Conservation (phyloP, 2,797 vertebrate genomes). For the Leucoraja ocellata region DNA sequence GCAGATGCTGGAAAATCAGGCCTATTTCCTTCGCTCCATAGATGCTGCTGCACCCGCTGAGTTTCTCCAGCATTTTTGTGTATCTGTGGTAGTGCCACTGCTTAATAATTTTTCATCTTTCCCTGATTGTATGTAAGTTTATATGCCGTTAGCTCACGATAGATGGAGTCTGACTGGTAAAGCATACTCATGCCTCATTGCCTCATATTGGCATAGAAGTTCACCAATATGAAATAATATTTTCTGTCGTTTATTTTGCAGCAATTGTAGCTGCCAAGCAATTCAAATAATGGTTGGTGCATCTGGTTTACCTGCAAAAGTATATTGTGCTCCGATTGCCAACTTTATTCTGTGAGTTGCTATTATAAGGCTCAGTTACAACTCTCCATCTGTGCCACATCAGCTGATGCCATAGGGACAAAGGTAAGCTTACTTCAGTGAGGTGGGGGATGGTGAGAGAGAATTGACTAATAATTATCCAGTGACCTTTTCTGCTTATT, state of each 20-base stretch:
- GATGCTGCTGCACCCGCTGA: too few species aligned
- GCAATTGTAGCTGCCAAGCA: background rate
- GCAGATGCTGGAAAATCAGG: too few species aligned
- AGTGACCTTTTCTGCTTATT: background rate
- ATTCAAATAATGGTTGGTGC: background rate
- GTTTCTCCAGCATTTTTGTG: too few species aligned
- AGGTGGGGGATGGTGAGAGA: background rate
- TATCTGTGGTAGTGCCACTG: too few species aligned
- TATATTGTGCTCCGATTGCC: background rate
- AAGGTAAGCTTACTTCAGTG: background rate
- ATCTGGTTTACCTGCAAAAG: background rate
- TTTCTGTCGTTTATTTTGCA: background rate
- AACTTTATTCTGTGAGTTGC: background rate
- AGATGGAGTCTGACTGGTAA: too few species aligned
- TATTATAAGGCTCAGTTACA: background rate
- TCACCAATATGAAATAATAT: conserved; percentile 6
- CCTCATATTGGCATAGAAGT: too few species aligned
- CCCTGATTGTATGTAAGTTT: too few species aligned
- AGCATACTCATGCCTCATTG: too few species aligned
- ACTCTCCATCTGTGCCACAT: background rate
- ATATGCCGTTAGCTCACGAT: too few species aligned
- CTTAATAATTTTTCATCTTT: too few species aligned
- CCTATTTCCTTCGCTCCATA: too few species aligned
- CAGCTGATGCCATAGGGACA: background rate
- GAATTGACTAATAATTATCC: background rate